Percentiles rank a stretch among this genome's conserved stretches.
These are phyloP conservation scores for Charadrius vociferus DNA, from an alignment of 2,113 vertebrate species.

Conservation along the genomic window DNA sequence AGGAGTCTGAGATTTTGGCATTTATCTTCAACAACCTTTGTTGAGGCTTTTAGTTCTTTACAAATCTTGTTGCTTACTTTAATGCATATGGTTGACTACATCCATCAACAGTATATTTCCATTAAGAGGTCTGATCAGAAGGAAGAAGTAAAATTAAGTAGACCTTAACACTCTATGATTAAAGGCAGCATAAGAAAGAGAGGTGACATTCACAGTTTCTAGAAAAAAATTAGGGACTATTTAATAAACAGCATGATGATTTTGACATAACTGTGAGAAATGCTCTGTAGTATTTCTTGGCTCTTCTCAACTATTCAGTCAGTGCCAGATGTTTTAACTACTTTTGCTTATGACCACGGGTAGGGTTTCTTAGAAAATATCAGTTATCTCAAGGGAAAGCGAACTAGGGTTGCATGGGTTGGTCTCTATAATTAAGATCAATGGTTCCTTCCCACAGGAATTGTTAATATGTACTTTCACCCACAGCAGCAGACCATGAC, in stretches of 20 bases:
- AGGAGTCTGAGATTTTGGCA: neutral
- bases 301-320: neutral
- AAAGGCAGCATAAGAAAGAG: neutral
- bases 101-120: neutral
- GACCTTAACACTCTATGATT: neutral
- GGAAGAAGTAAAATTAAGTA: neutral
- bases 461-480: neutral
- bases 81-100: neutral
- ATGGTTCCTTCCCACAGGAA: neutral
- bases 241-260: neutral
- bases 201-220: neutral
- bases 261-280: neutral
- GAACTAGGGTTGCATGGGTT: neutral
- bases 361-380: neutral
- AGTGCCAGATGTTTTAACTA: neutral
- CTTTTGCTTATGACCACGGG: neutral
- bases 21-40: neutral
- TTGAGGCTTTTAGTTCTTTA: neutral
- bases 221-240: neutral
- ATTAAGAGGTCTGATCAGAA: neutral
- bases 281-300: neutral
- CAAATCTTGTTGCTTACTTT: neutral
- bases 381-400: neutral
- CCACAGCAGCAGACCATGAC: neutral
- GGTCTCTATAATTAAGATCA: neutral